Evolutionary conservation across 2,113 vertebrate species (phyloP).

Genomic region (Aptenodytes forsteri): DNA sequence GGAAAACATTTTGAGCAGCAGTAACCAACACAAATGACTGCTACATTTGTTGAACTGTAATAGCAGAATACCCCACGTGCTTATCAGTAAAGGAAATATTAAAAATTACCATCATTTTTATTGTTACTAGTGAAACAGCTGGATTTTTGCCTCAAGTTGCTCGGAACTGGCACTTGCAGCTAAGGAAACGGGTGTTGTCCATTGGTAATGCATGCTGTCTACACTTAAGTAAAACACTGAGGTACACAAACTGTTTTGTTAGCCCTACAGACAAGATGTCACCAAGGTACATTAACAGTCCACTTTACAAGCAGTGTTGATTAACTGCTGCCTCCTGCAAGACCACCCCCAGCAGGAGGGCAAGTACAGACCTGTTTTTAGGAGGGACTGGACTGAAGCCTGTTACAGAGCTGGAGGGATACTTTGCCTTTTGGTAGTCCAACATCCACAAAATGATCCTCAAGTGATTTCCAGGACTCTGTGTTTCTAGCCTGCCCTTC

Average conservation of each 20-base stretch:
- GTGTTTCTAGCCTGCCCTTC: not conserved
- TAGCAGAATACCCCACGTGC: not conserved
- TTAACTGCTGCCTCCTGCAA: not conserved
- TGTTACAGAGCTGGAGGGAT: not conserved
- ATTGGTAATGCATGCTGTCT: fast-evolving
- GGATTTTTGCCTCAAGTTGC: not conserved
- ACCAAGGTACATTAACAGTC: not conserved
- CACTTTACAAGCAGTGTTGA: not conserved
- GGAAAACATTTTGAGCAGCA: not conserved
- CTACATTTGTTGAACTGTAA: not conserved
- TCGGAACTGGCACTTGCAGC: not conserved
- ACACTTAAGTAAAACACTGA: not conserved
- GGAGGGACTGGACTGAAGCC: not conserved
- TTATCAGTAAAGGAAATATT: not conserved
- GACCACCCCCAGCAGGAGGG: not conserved
- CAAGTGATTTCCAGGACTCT: not conserved
- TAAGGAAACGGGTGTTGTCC: not conserved
- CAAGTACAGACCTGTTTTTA: not conserved
- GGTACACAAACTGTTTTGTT: not conserved
- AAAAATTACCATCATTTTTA: not conserved
- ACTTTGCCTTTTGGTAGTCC: not conserved
- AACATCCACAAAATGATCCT: not conserved
- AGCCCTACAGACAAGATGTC: not conserved
- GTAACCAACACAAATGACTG: not conserved
- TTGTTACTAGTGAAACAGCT: not conserved